phyloP scores from a whole-genome alignment of 2,888 invertebrate genomes.

The Acronicta leporina region DNA sequence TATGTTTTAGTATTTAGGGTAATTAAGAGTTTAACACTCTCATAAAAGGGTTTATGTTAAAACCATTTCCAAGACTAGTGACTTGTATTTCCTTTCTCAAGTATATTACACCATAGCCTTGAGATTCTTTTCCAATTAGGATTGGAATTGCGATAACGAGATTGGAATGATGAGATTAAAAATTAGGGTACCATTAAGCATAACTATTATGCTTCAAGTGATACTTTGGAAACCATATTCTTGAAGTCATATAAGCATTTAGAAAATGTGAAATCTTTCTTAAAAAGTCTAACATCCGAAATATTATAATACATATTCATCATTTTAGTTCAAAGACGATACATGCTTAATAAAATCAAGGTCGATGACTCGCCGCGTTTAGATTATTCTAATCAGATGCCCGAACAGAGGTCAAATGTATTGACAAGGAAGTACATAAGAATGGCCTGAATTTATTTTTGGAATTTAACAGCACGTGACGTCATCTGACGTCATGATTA shows the following conservation, averaged over 20 bases:
- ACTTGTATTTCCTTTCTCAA: conserved; percentile 8
- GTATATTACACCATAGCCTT: conserved; percentile 25
- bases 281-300: conserved; percentile 8
- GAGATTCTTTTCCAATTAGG: conserved; percentile 27
- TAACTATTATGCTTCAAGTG: neutral
- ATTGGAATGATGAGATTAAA: conserved; percentile 22
- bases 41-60: neutral
- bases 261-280: neutral
- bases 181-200: neutral
- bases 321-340: conserved; percentile 24
- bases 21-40: conserved; percentile 4
- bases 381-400: conserved; percentile 66
- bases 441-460: conserved; percentile 8
- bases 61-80: neutral
- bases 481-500: conserved; percentile 6
- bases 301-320: conserved; percentile 10
- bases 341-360: conserved; percentile 53
- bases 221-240: neutral
- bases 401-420: conserved; percentile 61
- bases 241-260: no score
- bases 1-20: neutral
- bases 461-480: conserved; percentile 8
- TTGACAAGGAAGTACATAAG: conserved; percentile 56
- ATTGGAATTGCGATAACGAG: conserved; percentile 31
- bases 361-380: conserved; percentile 46